phyloP scores from a whole-genome alignment of 1,140 invertebrate genomes.

The Akabosia matsudoensis region DNA sequence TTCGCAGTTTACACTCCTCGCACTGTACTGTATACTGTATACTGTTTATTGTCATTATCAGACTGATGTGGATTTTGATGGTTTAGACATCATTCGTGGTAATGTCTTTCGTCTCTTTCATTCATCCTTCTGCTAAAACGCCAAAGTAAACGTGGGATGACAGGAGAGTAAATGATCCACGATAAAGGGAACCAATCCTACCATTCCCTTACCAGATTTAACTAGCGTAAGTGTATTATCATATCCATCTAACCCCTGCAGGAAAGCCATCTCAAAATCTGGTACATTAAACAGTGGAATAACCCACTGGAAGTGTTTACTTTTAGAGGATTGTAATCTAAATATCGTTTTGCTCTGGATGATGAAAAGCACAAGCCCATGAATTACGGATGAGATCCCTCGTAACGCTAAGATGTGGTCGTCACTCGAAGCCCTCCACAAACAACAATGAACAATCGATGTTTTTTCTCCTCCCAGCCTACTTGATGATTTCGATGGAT shows the following conservation, averaged over 20 bases:
- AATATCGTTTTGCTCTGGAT: not conserved
- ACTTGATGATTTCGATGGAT: too few species aligned
- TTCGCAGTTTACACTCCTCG: too few species aligned
- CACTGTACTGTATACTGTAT: too few species aligned
- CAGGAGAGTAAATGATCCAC: constrained; percentile 11
- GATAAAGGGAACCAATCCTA: not conserved
- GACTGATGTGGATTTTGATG: too few species aligned
- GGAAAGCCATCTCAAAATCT: not conserved
- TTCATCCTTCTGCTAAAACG: not conserved
- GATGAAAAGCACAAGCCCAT: not conserved
- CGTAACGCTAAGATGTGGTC: not conserved
- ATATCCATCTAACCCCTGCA: too few species aligned
- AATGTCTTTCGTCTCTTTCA: not conserved
- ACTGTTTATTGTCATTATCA: too few species aligned
- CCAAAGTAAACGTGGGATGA: not conserved
- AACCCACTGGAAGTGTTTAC: not conserved
- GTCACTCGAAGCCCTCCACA: not conserved
- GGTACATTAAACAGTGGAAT: not conserved
- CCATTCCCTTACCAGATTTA: too few species aligned
- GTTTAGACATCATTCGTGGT: not conserved
- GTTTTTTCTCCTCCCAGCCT: too few species aligned
- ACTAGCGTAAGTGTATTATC: not conserved
- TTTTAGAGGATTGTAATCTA: not conserved
- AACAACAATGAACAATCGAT: too few species aligned
- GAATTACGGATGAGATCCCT: not conserved